phyloP scores from a whole-genome alignment of 2,797 vertebrate genomes.

The Lemur catta region DNA sequence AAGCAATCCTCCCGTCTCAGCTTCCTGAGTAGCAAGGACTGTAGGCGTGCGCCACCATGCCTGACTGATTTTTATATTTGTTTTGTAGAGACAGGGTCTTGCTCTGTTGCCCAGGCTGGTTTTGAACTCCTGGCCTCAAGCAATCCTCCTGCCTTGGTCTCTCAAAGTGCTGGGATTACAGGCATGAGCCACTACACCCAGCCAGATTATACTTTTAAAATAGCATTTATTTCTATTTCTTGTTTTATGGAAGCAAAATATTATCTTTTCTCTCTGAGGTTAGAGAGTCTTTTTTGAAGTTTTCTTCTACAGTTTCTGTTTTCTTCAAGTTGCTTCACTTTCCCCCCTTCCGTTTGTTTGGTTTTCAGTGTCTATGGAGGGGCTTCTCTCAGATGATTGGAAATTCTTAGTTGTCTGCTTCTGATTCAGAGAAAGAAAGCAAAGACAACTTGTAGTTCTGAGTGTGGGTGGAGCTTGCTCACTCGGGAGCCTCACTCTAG shows the following conservation, averaged over 20 bases:
- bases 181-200: neutral
- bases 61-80: neutral
- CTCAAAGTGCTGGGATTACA: neutral
- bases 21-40: neutral
- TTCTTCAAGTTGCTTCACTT: neutral
- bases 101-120: neutral
- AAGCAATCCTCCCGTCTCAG: neutral
- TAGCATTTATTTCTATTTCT: neutral
- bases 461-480: neutral
- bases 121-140: neutral
- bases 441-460: neutral
- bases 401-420: neutral
- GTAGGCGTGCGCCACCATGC: neutral
- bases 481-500: neutral
- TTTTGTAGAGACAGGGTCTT: neutral
- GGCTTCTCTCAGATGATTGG: neutral
- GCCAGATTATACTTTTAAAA: neutral
- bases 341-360: neutral
- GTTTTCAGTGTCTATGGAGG: neutral
- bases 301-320: neutral
- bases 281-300: neutral
- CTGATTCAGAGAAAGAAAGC: neutral
- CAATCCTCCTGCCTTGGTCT: neutral
- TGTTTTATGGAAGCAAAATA: constrained; percentile 32
- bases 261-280: neutral